Base-by-base conservation (phyloP, 2,113 vertebrate genomes). In the Quiscalus mexicanus region DNA sequence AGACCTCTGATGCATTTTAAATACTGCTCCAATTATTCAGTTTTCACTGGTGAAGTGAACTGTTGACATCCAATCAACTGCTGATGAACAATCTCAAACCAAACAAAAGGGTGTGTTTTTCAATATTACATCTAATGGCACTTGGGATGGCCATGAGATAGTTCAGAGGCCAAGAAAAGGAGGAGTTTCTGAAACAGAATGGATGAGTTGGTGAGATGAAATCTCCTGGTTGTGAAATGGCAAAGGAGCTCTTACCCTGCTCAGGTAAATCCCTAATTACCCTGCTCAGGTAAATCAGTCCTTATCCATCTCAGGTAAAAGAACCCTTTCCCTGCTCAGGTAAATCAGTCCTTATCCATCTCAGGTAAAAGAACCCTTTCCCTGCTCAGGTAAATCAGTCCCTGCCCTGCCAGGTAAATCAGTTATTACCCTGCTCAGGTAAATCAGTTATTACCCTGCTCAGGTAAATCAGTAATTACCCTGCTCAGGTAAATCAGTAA, bases 391-490 rank as follows among this genome's bases (percentile, higher is more conserved):
- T 10, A n/a, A 20, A 42, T 68, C n/a, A 71, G 33, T 10, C 17
- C 9, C 27, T 41, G 12, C 13, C 27, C 12, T 41, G 12, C 5
- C 60, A 63, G 62, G 19, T 41, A 15, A 30, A 14, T 20, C 12
- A 63, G 12, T 3, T 4, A 25, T 62, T 62, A 4, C 39, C 62
- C 10, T 37, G 23, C 15, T 25, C 58, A 37, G 62, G 39, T 44
- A 16, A 63, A 44, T 16, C 5, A 44, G 7, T 0, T 4, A 7
- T 33, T 65, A n/a, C n/a, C n/a, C n/a, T n/a, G n/a, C n/a, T n/a
- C n/a, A n/a, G 31, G 22, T n/a, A 8, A 25, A 33, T 6, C 5
- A 45, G 4, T 1, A 2, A 7, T 45, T 9, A 6, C 11, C 27
- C 10, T 25, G 23, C 15, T 25, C 58, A 37, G 62, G 20, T 44